These are phyloP conservation scores for Pseudorhiza aurosa DNA, from an alignment of 30 jellyfish, hydroid and myxozoan genomes.

Conservation along the genomic window DNA sequence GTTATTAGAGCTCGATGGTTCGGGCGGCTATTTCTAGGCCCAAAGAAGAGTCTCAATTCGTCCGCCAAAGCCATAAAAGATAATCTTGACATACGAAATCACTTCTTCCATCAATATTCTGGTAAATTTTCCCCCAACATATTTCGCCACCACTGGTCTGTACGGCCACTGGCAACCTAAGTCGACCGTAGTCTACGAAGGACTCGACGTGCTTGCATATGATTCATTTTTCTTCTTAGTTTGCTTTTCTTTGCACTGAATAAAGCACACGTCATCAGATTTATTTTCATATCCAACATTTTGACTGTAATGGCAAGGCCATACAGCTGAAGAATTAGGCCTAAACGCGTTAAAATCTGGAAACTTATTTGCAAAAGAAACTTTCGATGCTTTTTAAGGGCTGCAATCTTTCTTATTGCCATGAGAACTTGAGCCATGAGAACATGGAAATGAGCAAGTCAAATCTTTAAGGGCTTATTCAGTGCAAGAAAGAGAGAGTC, in stretches of 20 bases:
- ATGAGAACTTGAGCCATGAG: too few relatives aligned
- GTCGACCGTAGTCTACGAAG: slow-evolving; percentile 20
- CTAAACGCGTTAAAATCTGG: slow-evolving; percentile 16
- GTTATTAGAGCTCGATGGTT: slow-evolving; percentile 32
- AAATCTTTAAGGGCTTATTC: too few relatives aligned
- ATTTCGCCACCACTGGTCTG: slow-evolving; percentile 60
- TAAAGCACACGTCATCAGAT: slow-evolving; percentile 22
- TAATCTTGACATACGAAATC: slow-evolving; percentile 39
- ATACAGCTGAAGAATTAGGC: slow-evolving; percentile 22
- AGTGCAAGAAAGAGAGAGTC: too few relatives aligned
- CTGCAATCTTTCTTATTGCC: slow-evolving; percentile 40
- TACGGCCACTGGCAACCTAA: slow-evolving; percentile 37
- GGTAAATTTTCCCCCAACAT: slow-evolving; percentile 52
- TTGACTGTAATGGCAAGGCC: slow-evolving; percentile 33
- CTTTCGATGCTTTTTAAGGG: slow-evolving; percentile 9
- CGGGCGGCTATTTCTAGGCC: slow-evolving; percentile 46
- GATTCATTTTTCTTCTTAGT: slow-evolving; percentile 32
- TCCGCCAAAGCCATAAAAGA: slow-evolving; percentile 10
- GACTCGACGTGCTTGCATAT: slow-evolving; percentile 21
- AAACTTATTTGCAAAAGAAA: neutral
- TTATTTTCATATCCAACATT: slow-evolving; percentile 24
- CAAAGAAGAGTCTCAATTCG: slow-evolving; percentile 3
- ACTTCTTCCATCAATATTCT: slow-evolving; percentile 32
- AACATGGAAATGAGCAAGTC: too few relatives aligned
- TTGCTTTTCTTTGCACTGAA: slow-evolving; percentile 36